Evolutionary conservation across 2,888 invertebrate species (phyloP).

Genomic region (Watsonalla binaria): DNA sequence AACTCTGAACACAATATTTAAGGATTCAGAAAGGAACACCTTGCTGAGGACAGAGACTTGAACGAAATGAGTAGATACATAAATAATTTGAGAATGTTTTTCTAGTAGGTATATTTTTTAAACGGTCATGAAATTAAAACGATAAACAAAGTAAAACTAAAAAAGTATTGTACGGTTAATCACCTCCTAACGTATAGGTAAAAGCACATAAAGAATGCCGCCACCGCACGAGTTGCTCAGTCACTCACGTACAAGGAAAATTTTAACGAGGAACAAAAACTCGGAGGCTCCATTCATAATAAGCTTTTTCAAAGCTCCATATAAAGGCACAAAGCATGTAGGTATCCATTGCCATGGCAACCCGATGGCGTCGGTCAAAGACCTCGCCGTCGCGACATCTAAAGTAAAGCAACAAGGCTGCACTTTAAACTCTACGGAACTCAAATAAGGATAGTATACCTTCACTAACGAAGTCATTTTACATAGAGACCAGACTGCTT

Average conservation of each 20-base stretch:
- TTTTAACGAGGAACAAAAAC: conserved; percentile 45
- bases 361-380: conserved; percentile 66
- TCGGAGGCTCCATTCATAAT: conserved; percentile 42
- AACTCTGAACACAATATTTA: too few species aligned
- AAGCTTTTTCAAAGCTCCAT: conserved; percentile 46
- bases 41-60: too few species aligned
- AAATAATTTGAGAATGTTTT: too few species aligned
- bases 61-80: too few species aligned
- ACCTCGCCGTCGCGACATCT: conserved; percentile 64
- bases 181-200: background rate
- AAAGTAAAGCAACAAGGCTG: conserved; percentile 60
- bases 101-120: too few species aligned
- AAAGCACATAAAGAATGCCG: conserved; percentile 8
- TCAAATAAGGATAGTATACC: conserved; percentile 40
- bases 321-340: conserved; percentile 43
- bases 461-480: conserved; percentile 29
- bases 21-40: too few species aligned
- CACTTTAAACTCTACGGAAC: conserved; percentile 54
- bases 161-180: background rate
- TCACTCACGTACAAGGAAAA: conserved; percentile 21
- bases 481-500: conserved; percentile 17
- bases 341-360: conserved; percentile 61
- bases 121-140: too few species aligned
- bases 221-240: conserved; percentile 8
- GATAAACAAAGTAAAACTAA: too few species aligned